These are phyloP conservation scores for Cerceris ruficornis DNA, from an alignment of 2,888 invertebrate genomes.

Conservation along the genomic window DNA sequence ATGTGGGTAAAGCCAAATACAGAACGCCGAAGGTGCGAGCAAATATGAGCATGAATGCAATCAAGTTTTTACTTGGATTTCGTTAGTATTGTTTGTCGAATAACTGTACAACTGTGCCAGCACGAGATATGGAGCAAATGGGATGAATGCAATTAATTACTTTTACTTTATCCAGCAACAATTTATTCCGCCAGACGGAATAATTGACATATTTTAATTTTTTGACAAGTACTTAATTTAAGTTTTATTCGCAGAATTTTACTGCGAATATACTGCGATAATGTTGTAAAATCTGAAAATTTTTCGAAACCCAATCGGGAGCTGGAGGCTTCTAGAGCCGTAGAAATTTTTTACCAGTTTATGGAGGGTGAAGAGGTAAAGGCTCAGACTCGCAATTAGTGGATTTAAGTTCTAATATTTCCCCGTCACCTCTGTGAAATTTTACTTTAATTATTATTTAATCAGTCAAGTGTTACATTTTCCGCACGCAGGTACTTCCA, in stretches of 20 bases:
- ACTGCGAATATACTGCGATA: too few relatives aligned
- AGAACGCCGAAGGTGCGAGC: not conserved
- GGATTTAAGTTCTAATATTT: too few relatives aligned
- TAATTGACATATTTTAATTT: constrained; percentile 33
- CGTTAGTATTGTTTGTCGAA: constrained; percentile 35
- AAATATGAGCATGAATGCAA: constrained; percentile 31
- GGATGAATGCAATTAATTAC: constrained; percentile 49
- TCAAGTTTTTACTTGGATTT: constrained; percentile 45
- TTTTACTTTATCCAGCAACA: constrained; percentile 20
- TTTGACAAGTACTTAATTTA: constrained; percentile 17
- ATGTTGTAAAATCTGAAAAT: too few relatives aligned
- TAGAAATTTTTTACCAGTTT: too few relatives aligned
- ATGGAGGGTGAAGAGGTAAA: too few relatives aligned
- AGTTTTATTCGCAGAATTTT: constrained; percentile 26
- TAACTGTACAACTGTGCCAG: constrained; percentile 18
- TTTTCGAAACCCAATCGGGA: too few relatives aligned
- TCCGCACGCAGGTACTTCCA: too few relatives aligned
- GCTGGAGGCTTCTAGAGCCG: too few relatives aligned
- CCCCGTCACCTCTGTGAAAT: too few relatives aligned
- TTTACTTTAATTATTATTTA: too few relatives aligned
- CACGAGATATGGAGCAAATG: constrained; percentile 20
- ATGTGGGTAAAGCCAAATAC: constrained; percentile 15
- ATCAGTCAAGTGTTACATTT: too few relatives aligned
- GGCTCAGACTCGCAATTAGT: too few relatives aligned
- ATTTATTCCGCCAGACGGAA: constrained; percentile 52